These are phyloP conservation scores for Tenodera sinensis DNA, from an alignment of 2,888 invertebrate species.

Conservation along the genomic window DNA sequence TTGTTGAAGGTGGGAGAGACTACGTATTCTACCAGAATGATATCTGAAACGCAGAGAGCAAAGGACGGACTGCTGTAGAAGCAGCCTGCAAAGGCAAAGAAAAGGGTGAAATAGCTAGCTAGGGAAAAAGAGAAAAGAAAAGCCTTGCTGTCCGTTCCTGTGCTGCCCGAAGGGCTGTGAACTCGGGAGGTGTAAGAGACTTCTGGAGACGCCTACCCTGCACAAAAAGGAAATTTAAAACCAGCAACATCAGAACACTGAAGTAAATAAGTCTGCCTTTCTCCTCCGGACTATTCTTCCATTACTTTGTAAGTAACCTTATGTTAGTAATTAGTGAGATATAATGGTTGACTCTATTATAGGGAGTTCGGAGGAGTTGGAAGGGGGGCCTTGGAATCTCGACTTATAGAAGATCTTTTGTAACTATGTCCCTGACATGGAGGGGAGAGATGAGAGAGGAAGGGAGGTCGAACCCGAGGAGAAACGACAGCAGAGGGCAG, in stretches of 20 bases:
- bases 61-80: neutral
- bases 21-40: neutral
- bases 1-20: neutral
- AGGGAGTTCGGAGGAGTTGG: too few relatives aligned
- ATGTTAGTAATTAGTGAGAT: too few relatives aligned
- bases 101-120: neutral
- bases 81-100: neutral
- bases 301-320: too few relatives aligned
- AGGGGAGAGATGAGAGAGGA: too few relatives aligned
- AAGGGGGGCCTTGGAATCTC: too few relatives aligned
- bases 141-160: neutral
- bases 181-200: neutral
- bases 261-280: neutral
- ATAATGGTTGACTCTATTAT: too few relatives aligned
- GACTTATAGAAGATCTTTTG: too few relatives aligned
- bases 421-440: too few relatives aligned
- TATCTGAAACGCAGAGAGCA: neutral
- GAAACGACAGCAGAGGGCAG: too few relatives aligned
- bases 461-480: too few relatives aligned
- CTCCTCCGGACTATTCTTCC: neutral
- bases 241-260: neutral
- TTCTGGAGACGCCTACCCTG: neutral
- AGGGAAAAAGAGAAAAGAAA: neutral
- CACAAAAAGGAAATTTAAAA: neutral
- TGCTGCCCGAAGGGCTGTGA: neutral